These are phyloP conservation scores for Bostrychus sinensis DNA, from an alignment of 2,113 vertebrate species.

Conservation along the genomic window DNA sequence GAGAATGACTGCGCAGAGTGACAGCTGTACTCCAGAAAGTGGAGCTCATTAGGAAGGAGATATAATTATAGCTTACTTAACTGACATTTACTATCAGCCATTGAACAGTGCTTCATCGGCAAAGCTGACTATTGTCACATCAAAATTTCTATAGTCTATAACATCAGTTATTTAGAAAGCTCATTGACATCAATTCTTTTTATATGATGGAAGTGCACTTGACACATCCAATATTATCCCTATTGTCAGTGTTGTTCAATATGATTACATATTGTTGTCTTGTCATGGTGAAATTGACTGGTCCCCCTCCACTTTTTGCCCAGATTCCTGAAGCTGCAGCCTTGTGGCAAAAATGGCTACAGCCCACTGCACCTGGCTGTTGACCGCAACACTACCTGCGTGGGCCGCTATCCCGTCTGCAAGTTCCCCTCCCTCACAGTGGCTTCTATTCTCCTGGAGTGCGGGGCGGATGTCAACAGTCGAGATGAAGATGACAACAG, in stretches of 20 bases:
- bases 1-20: neutral
- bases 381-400: constrained; percentile 95
- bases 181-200: no score
- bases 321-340: constrained; percentile 93
- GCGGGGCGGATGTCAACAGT: constrained; percentile 92
- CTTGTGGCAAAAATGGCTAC: constrained; percentile 94
- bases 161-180: no score
- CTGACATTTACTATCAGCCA: no score
- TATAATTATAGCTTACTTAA: neutral
- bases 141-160: no score
- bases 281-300: neutral
- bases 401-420: constrained; percentile 97
- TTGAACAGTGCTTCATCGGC: no score
- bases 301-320: neutral
- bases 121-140: no score
- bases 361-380: constrained; percentile 97
- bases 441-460: constrained; percentile 93
- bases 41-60: neutral
- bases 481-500: constrained; percentile 93
- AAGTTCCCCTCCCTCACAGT: constrained; percentile 97
- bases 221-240: no score
- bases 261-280: no score
- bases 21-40: neutral
- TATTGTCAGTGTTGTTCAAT: no score
- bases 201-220: no score